Evolutionary conservation across 2,113 vertebrate species (phyloP).

Genomic region (Paradisaea rubra): DNA sequence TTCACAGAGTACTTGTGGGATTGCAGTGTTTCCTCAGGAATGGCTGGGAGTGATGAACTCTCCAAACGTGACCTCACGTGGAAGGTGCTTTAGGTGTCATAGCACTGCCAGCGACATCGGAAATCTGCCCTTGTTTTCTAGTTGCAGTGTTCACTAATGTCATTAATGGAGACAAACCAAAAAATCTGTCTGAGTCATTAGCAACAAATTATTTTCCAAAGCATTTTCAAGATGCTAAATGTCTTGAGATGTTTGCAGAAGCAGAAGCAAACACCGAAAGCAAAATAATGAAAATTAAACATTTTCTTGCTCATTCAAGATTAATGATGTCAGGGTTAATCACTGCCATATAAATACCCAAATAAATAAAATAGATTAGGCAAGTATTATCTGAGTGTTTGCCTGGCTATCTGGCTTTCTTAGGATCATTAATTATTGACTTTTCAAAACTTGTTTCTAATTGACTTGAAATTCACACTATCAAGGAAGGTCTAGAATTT

Average conservation of each 20-base stretch:
- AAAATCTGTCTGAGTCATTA: background rate
- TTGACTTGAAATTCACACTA: background rate
- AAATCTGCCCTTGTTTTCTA: background rate
- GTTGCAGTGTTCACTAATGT: background rate
- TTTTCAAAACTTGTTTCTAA: background rate
- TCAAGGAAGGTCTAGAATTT: background rate
- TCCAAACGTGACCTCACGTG: background rate
- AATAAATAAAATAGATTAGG: slow-evolving; percentile 9
- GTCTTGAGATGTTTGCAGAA: slow-evolving; percentile 22
- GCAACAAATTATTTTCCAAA: background rate
- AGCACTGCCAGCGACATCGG: background rate
- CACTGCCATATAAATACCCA: background rate
- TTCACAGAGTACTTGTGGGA: background rate
- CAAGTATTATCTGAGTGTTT: slow-evolving; percentile 3
- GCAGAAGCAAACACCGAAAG: background rate
- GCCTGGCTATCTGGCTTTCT: background rate
- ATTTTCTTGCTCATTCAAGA: background rate
- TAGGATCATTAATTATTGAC: background rate
- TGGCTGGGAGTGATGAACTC: background rate
- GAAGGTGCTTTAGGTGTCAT: background rate
- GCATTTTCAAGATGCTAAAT: background rate
- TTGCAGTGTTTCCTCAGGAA: background rate
- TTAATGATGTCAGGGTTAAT: slow-evolving; percentile 28
- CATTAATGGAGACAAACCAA: background rate
- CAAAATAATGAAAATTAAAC: slow-evolving; percentile 32